phyloP scores from a whole-genome alignment of 2,888 invertebrate species.

The Aradus depressus region DNA sequence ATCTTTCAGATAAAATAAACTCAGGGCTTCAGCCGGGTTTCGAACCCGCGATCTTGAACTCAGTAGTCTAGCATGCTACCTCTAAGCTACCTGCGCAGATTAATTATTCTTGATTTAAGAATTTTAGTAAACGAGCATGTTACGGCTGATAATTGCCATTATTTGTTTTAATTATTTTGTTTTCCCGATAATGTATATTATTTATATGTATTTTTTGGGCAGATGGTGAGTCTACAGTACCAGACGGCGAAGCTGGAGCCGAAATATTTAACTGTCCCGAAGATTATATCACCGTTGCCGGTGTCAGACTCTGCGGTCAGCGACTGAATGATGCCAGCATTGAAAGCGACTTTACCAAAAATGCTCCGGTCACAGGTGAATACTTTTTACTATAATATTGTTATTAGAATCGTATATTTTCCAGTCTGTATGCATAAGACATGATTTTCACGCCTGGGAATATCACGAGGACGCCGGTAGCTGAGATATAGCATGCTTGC shows the following conservation, averaged over 20 bases:
- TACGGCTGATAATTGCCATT: too few species aligned
- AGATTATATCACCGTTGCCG: slow-evolving; percentile 59
- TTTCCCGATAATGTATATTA: not conserved
- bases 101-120: not conserved
- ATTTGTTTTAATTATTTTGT: not conserved
- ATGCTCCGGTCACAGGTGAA: slow-evolving; percentile 57
- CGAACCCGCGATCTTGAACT: too few species aligned
- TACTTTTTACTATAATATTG: not conserved
- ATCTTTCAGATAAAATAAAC: too few species aligned
- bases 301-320: slow-evolving; percentile 60
- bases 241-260: slow-evolving; percentile 58
- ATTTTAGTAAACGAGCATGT: too few species aligned
- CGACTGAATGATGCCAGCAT: slow-evolving; percentile 57
- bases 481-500: too few species aligned
- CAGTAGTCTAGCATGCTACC: too few species aligned
- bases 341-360: slow-evolving; percentile 48
- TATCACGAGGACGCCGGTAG: too few species aligned
- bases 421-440: not conserved
- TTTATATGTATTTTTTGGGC: not conserved
- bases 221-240: slow-evolving; percentile 50
- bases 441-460: too few species aligned
- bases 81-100: too few species aligned
- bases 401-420: not conserved
- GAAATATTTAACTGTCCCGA: slow-evolving; percentile 64
- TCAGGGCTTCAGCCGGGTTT: too few species aligned